Conservation (phyloP, 2,113 vertebrate species). For the Callithrix jacchus region DNA sequence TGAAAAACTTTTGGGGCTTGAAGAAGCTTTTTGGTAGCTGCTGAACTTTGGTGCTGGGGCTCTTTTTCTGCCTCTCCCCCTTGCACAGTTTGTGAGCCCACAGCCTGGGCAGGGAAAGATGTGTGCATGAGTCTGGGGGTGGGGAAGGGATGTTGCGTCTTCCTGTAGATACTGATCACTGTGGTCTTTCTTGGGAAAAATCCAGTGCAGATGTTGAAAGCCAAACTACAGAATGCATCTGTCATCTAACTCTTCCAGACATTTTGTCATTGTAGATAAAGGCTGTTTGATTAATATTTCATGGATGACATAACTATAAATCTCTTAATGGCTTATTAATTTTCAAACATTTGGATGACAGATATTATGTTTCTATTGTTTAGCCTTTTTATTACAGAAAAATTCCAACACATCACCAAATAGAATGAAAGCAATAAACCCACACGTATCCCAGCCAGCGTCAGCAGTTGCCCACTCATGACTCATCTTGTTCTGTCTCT, state of each 20-base stretch:
- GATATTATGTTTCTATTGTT: slow-evolving; percentile 1
- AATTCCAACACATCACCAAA: not conserved
- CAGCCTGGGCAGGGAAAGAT: not conserved
- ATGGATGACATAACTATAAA: not conserved
- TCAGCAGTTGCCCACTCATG: not conserved
- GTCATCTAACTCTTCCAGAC: not conserved
- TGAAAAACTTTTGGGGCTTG: not conserved
- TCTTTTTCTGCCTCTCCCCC: not conserved
- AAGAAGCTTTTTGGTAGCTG: not conserved
- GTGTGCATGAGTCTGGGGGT: not conserved
- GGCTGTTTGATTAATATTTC: not conserved
- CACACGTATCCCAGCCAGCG: no score
- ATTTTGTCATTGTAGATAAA: not conserved
- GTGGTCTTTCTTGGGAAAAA: not conserved
- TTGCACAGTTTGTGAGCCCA: not conserved
- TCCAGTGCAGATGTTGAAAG: not conserved
- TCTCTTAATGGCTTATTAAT: not conserved
- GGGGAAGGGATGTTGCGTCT: not conserved
- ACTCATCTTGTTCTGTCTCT: not conserved
- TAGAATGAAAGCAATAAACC: not conserved
- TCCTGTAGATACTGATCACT: not conserved
- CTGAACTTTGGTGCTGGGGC: not conserved
- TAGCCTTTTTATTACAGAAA: slow-evolving; percentile 25
- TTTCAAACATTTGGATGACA: not conserved
- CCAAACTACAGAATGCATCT: not conserved